Base-by-base conservation (phyloP, 2,797 vertebrate species). In the Naso thynnoides region DNA sequence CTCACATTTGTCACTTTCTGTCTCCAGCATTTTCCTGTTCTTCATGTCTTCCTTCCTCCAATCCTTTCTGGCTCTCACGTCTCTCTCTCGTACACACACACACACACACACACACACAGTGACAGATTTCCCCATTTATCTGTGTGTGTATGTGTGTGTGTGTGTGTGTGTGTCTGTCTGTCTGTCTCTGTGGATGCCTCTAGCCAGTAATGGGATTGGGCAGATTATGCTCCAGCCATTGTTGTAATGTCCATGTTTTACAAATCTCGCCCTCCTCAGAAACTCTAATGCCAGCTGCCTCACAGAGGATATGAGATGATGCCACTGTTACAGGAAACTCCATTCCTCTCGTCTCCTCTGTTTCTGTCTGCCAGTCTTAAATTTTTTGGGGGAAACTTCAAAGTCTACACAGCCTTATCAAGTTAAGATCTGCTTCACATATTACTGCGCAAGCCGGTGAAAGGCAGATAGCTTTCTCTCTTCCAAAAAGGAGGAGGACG, bases 171-270 rank as follows among this genome's bases (percentile, higher is more conserved):
- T 56, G 68, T 61, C 31, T 59, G 73, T 78, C 53, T 58, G 44
- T 83, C 2, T 64, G 68, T 67, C 24, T 81, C 61, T 71, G 67
- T 75, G 82, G 83, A 86, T 65, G 83, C 60, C 77, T 82, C 63
- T 18, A 66, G 78, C 21, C 84, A 70, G 82, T 91, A 90, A 91
- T 90, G 82, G 88, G 91, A 91, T 92, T 92, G 83, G 61, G 78
- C 73, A 90, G 92, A 91, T 90, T 91, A 89, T 79, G 76, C 80
- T 89, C 45, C 61, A 69, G 54, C 84, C 65, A 83, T 88, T 91
- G 86, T 91, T 90, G 88, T 90, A 89, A 91, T 86, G 88, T 91
- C 86, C 88, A 79, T 91, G 90, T 90, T 91, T 88, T 84, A 90
- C 91, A 91, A 91, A 90, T 91, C 87, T 83, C 83, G 73, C 79